Conservation (phyloP, 2,888 invertebrate species). For the Drosophila prostipennis region DNA sequence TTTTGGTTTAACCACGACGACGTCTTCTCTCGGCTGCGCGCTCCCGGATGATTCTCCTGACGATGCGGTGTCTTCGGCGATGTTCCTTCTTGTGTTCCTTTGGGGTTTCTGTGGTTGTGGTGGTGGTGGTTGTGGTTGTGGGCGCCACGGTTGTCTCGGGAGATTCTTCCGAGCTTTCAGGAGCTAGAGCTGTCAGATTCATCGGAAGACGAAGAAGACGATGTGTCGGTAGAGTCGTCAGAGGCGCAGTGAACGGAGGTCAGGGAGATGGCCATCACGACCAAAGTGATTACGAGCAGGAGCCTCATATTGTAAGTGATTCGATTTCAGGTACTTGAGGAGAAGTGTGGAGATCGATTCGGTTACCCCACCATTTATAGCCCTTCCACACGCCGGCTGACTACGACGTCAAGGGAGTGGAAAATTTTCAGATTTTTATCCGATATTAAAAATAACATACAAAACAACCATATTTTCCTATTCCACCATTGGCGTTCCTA, state of each 20-base stretch:
- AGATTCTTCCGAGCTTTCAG: not conserved
- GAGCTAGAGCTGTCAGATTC: not conserved
- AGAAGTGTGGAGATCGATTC: not conserved
- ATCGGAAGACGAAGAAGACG: not conserved
- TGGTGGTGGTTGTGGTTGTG: not conserved
- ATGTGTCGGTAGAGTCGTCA: not conserved
- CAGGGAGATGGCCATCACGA: not conserved
- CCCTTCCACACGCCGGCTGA: not conserved
- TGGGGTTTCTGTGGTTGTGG: not conserved
- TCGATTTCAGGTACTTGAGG: not conserved
- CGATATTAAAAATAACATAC: not conserved
- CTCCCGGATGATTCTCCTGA: not conserved
- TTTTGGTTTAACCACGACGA: not conserved
- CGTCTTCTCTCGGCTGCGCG: not conserved
- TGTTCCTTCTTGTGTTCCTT: not conserved
- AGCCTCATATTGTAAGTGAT: not conserved
- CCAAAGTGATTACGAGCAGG: not conserved
- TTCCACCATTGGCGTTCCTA: not conserved
- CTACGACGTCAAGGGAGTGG: not conserved
- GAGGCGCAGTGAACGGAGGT: not conserved
- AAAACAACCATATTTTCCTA: not conserved
- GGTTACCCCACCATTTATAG: not conserved
- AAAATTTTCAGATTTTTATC: not conserved
- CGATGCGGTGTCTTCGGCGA: not conserved
- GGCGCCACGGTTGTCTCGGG: not conserved